phyloP scores from a whole-genome alignment of 2,113 vertebrate genomes.

The Pongo abelii region DNA sequence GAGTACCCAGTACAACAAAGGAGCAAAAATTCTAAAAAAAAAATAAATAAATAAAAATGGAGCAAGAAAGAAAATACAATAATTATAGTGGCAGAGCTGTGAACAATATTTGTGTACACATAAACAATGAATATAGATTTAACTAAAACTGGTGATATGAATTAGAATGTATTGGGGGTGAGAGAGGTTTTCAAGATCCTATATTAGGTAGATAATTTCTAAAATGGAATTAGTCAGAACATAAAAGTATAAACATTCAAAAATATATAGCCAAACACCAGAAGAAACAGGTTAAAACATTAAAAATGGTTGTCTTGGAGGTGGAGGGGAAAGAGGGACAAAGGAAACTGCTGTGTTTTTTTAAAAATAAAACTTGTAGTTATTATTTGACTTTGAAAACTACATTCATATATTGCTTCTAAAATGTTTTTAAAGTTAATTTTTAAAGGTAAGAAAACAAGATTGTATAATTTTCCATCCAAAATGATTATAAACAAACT shows the following conservation, averaged over 20 bases:
- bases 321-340: not conserved
- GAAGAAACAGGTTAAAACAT: not conserved
- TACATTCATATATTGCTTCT: not conserved
- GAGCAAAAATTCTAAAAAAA: not conserved
- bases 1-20: not conserved
- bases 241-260: slow-evolving; percentile 3
- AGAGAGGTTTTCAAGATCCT: not conserved
- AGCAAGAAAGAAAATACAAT: not conserved
- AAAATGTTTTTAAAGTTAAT: not conserved
- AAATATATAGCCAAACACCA: not conserved
- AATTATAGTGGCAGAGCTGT: not conserved
- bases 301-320: not conserved
- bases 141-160: not conserved
- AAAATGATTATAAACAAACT: not conserved
- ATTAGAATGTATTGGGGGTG: not conserved
- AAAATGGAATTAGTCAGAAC: not conserved
- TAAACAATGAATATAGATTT: not conserved
- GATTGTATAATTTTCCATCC: not conserved
- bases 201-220: slow-evolving; percentile 35
- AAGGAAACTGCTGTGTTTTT: not conserved
- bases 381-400: slow-evolving; percentile 32
- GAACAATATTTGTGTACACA: not conserved
- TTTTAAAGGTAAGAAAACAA: not conserved
- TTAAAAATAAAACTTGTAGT: not conserved
- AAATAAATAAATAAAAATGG: not conserved